Percentiles rank a stretch among this genome's conserved stretches.
These are phyloP conservation scores for Pogoniulus pusillus DNA, from an alignment of 2,797 vertebrate genomes.

Conservation along the genomic window DNA sequence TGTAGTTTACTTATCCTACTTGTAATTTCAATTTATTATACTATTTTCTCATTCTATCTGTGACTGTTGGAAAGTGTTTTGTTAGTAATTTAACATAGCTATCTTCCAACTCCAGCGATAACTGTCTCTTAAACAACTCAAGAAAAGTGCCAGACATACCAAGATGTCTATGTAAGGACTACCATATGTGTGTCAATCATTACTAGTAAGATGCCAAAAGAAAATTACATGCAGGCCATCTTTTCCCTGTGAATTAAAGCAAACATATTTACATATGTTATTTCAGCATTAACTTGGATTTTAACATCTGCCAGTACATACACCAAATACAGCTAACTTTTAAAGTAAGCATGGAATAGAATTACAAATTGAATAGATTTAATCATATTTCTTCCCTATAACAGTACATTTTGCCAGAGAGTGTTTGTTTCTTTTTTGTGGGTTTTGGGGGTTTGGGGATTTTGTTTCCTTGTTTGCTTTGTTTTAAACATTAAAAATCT, in stretches of 20 bases:
- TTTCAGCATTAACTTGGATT: not conserved
- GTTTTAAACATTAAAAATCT: not conserved
- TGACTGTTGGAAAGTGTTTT: not conserved
- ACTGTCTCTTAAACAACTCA: not conserved
- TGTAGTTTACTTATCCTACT: not conserved
- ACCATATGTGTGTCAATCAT: not conserved
- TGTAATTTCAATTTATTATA: not conserved
- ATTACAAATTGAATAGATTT: not conserved
- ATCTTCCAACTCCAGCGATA: not conserved
- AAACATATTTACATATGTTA: not conserved
- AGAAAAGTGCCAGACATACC: not conserved
- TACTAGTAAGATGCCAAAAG: not conserved
- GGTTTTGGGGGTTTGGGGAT: no score
- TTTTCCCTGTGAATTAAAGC: not conserved
- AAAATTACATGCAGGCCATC: not conserved
- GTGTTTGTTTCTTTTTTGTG: no score
- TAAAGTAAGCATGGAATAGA: not conserved
- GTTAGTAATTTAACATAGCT: not conserved
- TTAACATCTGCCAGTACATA: not conserved
- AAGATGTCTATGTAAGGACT: not conserved
- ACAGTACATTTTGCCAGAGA: not conserved
- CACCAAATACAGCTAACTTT: not conserved
- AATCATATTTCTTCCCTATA: not conserved
- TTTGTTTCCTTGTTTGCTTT: no score
- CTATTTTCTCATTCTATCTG: not conserved